phyloP scores from a whole-genome alignment of 2,113 vertebrate genomes.

The Ceratotherium simum region DNA sequence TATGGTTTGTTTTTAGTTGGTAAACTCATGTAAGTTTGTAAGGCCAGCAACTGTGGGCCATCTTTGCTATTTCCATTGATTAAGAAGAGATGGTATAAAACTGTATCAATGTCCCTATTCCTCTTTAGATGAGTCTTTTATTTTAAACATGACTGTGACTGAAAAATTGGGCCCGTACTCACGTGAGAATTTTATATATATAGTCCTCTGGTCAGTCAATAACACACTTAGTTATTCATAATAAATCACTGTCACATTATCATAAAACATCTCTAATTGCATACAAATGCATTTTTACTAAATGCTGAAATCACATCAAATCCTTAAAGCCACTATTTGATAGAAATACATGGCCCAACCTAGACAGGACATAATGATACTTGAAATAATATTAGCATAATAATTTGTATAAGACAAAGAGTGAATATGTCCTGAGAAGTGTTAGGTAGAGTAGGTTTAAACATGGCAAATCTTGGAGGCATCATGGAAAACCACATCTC shows the following conservation, averaged over 20 bases:
- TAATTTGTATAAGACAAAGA: not conserved
- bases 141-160: not conserved
- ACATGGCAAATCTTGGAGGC: not conserved
- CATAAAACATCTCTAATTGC: not conserved
- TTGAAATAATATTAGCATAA: not conserved
- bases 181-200: not conserved
- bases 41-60: not conserved
- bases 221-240: not conserved
- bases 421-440: not conserved
- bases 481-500: not conserved
- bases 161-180: not conserved
- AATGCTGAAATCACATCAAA: not conserved
- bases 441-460: not conserved
- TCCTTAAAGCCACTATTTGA: not conserved
- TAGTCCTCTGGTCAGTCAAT: not conserved
- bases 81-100: not conserved
- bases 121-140: not conserved
- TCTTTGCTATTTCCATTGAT: not conserved
- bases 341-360: not conserved
- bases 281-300: not conserved
- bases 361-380: not conserved
- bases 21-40: not conserved
- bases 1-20: not conserved
- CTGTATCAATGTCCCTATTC: not conserved
- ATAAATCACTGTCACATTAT: not conserved